Percentiles rank a stretch among this genome's conserved stretches.
phyloP scores from a whole-genome alignment of 2,113 vertebrate genomes.

The Melanostigma gelatinosum region DNA sequence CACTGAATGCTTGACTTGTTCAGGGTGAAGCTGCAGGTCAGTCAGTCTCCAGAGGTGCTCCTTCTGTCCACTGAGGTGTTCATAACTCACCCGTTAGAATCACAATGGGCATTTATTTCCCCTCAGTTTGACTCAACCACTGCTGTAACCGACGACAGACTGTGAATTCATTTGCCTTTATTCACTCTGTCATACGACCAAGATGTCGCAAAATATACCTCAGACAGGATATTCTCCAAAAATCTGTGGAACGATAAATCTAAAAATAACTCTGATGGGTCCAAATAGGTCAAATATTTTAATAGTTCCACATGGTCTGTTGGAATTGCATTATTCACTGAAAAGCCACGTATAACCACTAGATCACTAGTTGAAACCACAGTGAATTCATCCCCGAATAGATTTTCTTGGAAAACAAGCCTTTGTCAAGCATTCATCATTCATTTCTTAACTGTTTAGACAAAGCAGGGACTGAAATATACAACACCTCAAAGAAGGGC shows the following conservation, averaged over 20 bases:
- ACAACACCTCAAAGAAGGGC: background rate
- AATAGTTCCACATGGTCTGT: background rate
- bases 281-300: background rate
- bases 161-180: background rate
- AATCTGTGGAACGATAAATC: background rate
- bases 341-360: background rate
- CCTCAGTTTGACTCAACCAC: background rate
- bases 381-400: background rate
- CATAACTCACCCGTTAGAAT: constrained; percentile 20
- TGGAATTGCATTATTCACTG: background rate
- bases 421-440: background rate
- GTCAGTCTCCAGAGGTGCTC: constrained; percentile 26
- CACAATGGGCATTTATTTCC: background rate
- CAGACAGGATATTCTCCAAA: background rate
- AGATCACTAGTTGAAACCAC: background rate
- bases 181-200: background rate
- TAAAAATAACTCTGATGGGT: background rate
- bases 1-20: constrained; percentile 28
- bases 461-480: background rate
- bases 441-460: background rate
- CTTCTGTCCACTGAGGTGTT: constrained; percentile 41
- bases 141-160: background rate
- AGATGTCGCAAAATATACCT: background rate
- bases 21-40: constrained; percentile 40
- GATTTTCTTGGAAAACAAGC: background rate